Percentiles rank a stretch among this genome's conserved stretches.
These are phyloP conservation scores for Oreochromis niloticus DNA, from an alignment of 2,113 vertebrate species.

Conservation along the genomic window DNA sequence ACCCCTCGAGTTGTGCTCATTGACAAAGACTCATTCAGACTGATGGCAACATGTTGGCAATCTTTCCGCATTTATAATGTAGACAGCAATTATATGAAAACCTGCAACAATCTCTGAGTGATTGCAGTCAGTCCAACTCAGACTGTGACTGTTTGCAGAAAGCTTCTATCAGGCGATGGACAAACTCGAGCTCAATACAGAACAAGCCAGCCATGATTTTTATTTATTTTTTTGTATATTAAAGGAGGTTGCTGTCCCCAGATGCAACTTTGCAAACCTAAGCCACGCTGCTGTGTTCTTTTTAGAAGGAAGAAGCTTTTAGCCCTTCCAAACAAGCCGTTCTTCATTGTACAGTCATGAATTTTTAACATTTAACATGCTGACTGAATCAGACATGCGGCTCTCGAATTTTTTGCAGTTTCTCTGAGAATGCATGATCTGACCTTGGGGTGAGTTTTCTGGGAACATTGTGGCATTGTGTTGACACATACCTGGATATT, in stretches of 20 bases:
- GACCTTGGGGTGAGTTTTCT: background rate
- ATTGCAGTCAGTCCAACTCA: too few relatives aligned
- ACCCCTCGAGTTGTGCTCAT: too few relatives aligned
- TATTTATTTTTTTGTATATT: background rate
- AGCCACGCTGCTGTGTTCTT: fast-evolving
- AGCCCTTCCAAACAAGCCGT: background rate
- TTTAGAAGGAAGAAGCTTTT: background rate
- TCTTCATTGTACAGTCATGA: background rate
- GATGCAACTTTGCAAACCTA: too few relatives aligned
- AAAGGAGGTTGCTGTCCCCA: background rate
- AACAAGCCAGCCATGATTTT: background rate
- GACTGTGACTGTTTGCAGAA: too few relatives aligned
- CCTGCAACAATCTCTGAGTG: too few relatives aligned
- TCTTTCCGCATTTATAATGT: too few relatives aligned
- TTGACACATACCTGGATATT: background rate
- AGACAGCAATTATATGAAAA: too few relatives aligned
- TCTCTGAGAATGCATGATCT: background rate
- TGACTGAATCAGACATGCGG: background rate
- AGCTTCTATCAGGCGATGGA: background rate
- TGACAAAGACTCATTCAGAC: too few relatives aligned
- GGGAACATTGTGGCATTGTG: background rate
- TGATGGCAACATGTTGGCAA: too few relatives aligned
- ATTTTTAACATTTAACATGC: background rate
- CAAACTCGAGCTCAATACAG: background rate
- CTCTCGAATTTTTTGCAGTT: background rate